Conservation (phyloP, 1,140 invertebrate species). For the Gryllus bimaculatus region DNA sequence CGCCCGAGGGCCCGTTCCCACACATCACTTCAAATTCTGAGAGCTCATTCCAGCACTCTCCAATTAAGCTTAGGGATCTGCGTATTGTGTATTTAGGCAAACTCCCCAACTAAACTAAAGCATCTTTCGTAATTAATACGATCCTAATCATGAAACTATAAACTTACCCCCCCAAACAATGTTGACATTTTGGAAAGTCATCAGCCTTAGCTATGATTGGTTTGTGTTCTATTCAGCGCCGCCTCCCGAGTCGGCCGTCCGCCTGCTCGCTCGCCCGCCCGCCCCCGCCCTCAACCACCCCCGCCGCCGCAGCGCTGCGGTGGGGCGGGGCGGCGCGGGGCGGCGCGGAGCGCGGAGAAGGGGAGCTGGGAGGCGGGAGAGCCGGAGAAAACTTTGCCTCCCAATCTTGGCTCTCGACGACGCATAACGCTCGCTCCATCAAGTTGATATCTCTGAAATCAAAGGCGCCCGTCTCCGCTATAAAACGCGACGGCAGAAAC, state of each 20-base stretch:
- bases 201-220: conserved; percentile 8
- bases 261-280: too few relatives aligned
- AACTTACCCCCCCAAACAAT: conserved; percentile 9
- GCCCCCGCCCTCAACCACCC: background rate
- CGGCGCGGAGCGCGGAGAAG: too few relatives aligned
- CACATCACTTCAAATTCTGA: conserved; percentile 17
- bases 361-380: background rate
- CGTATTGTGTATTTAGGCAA: conserved; percentile 17
- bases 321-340: background rate
- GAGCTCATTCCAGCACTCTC: conserved; percentile 13
- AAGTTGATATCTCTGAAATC: background rate
- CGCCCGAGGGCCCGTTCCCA: background rate
- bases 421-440: background rate
- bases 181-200: conserved; percentile 19
- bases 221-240: background rate
- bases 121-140: conserved; percentile 19
- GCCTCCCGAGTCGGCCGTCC: background rate
- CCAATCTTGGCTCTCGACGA: background rate
- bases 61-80: conserved; percentile 18
- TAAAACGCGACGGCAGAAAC: background rate
- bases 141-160: conserved; percentile 17
- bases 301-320: too few relatives aligned
- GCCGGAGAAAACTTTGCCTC: background rate
- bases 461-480: background rate
- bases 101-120: conserved; percentile 13